A percentile compares a stretch with the other conserved stretches of the same genome.
phyloP scores from a whole-genome alignment of 1,140 invertebrate genomes.

The Eulimnadia texana region DNA sequence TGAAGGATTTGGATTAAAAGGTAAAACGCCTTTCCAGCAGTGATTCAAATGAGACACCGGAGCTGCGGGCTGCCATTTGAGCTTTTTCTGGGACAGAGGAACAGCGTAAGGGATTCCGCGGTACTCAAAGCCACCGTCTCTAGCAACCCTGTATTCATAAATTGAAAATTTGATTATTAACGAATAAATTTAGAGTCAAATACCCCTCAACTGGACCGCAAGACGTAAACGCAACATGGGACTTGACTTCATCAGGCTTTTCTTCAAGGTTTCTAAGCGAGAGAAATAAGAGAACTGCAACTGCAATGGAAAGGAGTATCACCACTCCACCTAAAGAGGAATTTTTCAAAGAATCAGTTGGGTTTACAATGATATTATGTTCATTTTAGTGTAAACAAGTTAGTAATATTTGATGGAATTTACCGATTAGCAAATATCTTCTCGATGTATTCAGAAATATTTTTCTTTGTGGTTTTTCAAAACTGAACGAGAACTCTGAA shows the following conservation, averaged over 20 bases:
- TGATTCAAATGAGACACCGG: conserved; percentile 45
- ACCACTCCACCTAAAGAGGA: background rate
- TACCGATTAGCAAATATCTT: background rate
- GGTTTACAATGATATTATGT: background rate
- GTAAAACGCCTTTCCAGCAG: conserved; percentile 63
- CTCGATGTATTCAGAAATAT: background rate
- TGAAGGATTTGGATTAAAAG: conserved; percentile 38
- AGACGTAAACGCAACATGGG: conserved; percentile 50
- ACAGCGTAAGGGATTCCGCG: conserved; percentile 70
- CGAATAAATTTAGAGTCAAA: conserved; percentile 4
- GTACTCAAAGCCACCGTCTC: conserved; percentile 62
- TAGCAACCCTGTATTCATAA: conserved; percentile 38
- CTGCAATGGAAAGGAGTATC: conserved; percentile 1
- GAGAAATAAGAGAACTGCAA: background rate
- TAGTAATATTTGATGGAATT: background rate
- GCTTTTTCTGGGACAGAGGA: conserved; percentile 42
- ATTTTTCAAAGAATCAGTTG: background rate
- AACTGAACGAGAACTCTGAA: conserved; percentile 5
- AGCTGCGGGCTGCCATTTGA: conserved; percentile 52
- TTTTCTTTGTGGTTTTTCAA: background rate
- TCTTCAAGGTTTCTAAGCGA: background rate
- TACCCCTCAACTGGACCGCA: conserved; percentile 66
- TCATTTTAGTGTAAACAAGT: background rate
- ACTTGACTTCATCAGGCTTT: conserved; percentile 37
- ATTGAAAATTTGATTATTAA: background rate